Evolutionary conservation across 2,113 vertebrate genomes (phyloP).

Genomic region (Epinephelus moara): DNA sequence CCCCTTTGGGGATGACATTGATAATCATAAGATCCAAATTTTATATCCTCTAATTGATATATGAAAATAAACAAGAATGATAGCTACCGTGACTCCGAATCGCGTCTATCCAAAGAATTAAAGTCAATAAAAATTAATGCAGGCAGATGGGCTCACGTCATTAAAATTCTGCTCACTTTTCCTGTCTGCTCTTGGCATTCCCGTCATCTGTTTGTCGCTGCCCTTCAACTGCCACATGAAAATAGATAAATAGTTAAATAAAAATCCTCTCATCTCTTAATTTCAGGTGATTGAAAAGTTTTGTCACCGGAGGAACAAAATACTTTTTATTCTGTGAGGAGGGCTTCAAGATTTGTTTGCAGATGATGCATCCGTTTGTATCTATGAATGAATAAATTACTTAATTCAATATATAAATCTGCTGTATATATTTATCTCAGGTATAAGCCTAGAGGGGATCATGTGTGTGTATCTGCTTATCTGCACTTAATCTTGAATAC

Average conservation of each 20-base stretch:
- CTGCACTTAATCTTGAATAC: too few species aligned
- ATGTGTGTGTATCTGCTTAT: too few species aligned
- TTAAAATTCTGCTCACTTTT: constrained; percentile 77
- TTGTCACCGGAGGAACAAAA: constrained; percentile 21
- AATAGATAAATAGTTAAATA: constrained; percentile 48
- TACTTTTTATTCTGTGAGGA: not conserved
- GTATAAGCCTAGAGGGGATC: too few species aligned
- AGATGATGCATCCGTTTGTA: constrained; percentile 8
- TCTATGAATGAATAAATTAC: not conserved
- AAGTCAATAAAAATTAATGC: constrained; percentile 79
- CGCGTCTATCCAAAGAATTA: constrained; percentile 76
- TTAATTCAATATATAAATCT: not conserved
- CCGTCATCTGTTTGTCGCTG: constrained; percentile 73
- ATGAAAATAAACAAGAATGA: constrained; percentile 80
- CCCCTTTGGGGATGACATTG: constrained; percentile 65
- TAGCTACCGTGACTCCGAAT: constrained; percentile 68
- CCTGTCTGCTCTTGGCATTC: constrained; percentile 63
- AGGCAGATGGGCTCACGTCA: constrained; percentile 77
- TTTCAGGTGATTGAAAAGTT: constrained; percentile 73
- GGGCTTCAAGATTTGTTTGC: not conserved
- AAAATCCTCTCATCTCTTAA: constrained; percentile 63
- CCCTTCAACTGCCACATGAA: constrained; percentile 67
- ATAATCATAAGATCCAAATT: constrained; percentile 71
- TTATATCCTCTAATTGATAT: constrained; percentile 80
- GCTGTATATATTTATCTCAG: not conserved